Base-by-base conservation (phyloP, 2,113 vertebrate genomes). In the Eubucco bourcierii region DNA sequence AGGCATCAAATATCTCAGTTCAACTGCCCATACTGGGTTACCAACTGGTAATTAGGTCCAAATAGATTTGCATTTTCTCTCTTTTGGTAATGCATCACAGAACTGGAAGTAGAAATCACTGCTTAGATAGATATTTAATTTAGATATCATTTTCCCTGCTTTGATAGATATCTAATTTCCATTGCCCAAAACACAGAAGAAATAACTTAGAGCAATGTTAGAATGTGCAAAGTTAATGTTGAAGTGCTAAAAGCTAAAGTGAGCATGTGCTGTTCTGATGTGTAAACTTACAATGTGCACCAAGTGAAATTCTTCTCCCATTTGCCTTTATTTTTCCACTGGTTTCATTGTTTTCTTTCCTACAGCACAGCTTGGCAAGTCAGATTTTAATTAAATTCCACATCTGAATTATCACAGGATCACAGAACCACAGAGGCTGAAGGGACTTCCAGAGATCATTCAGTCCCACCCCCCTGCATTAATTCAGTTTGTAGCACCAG, bases 11-110 rank as follows among this genome's bases (percentile, higher is more conserved):
- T 58, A 92, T 10, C 86, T 90, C 87, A 53, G 24, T 74, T 91
- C 82, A 55, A 80, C 29, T 64, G 76, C 24, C 66, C 73, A 86
- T 66, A 92, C 79, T 58, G 52, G 33, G 68, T 95, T 64, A 91
- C 64, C 95, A 95, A 95, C 55, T 55, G 67, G 52, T 66, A 95
- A 83, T 90, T 75, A 94, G 29, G 47, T 75, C 24, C 70, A 73
- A 96, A 92, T 10, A 47, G 76, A 95, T 90, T 60, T 90, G 31
- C 15, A 67, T 71, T 44, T 88, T 61, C 74, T 58, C 60, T 59
- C 29, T 17, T 95, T 67, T 67, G 58, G 59, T 58, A 84, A 82
- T 17, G 70, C 37, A 94, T 5, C 55, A 58, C 41, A 65, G 83
- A 63, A 80, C 17, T 67, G 10, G 60, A 90, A 96, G 78, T 19